Evolutionary conservation across 2,888 invertebrate genomes (phyloP), one percentile per base, ranked within the genome.

Genomic region (Luffia ferchaultella): DNA sequence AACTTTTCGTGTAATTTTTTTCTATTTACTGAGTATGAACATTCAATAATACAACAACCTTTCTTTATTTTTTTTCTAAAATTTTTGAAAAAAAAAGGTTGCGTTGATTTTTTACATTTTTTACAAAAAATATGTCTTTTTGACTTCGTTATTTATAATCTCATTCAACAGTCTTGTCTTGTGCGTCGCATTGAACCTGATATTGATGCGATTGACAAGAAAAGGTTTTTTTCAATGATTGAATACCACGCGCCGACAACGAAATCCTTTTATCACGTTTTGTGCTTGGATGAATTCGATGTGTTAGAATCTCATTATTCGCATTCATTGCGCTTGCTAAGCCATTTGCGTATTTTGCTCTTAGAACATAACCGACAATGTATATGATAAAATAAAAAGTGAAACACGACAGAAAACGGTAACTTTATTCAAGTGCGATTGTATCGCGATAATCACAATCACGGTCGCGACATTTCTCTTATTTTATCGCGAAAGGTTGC

Each of bases 361-460:
- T 12, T 12, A 12, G 30, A 30, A 30, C 30, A 12, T 7, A 12
- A 12, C 5, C 5, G 12, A 12, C 30, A 12, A 30, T 30, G 30
- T 30, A 30, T 12, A 12, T 3, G 5, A 12, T 3, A 3, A 7
- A 12, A 30, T 3, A 3, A 12, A 12, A 7, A 3, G 30, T 30
- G 5, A 12, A 7, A 3, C 5, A 7, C 30, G 3, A 7, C 30
- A 12, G 30, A 30, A 30, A 30, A 30, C 5, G 30, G 30, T 7
- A 30, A 12, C 30, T 30, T 12, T 7, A 3, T 3, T 12, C 3
- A 3, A 68, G 74, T 70, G 68, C 71, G 78, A 77, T 77, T 70
- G 72, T 68, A 66, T 67, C 64, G 68, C 69, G 79, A 78, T 80
- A 79, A 79, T 77, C 78, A 72, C 75, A 76, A 79, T 76, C 76